Conservation (phyloP, 2,888 invertebrate species). For the Acleris emargana region DNA sequence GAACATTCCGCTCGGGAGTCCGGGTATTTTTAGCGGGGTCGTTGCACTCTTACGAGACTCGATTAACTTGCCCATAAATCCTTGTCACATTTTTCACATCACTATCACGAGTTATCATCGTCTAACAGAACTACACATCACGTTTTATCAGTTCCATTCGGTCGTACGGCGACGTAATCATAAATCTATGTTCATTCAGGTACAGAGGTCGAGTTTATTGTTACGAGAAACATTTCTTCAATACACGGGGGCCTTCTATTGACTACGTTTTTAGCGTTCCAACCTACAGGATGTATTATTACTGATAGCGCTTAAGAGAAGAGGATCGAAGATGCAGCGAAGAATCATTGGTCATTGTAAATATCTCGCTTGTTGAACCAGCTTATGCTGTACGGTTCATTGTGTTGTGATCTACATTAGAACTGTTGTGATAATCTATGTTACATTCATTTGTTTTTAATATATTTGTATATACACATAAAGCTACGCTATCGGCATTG, state of each 20-base stretch:
- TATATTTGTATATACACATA: constrained; percentile 32
- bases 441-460: constrained; percentile 38
- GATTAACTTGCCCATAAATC: constrained; percentile 46
- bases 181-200: constrained; percentile 76
- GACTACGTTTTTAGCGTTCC: constrained; percentile 82
- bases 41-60: constrained; percentile 71
- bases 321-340: constrained; percentile 44
- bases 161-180: constrained; percentile 51
- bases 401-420: constrained; percentile 72
- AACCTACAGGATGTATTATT: constrained; percentile 81
- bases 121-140: constrained; percentile 49
- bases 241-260: constrained; percentile 74
- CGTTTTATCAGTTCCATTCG: constrained; percentile 40
- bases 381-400: constrained; percentile 65
- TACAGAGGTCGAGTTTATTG: constrained; percentile 81
- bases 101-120: constrained; percentile 37
- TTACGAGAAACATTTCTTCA: constrained; percentile 84
- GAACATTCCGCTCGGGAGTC: constrained; percentile 62
- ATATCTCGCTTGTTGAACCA: constrained; percentile 61
- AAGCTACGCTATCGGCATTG: constrained; percentile 35
- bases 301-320: constrained; percentile 58
- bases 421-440: constrained; percentile 74
- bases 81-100: constrained; percentile 27
- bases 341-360: constrained; percentile 50
- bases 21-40: constrained; percentile 69